Evolutionary conservation across 2,113 vertebrate species (phyloP), one percentile per base, ranked within the genome.

Genomic region (Platichthys stellatus): DNA sequence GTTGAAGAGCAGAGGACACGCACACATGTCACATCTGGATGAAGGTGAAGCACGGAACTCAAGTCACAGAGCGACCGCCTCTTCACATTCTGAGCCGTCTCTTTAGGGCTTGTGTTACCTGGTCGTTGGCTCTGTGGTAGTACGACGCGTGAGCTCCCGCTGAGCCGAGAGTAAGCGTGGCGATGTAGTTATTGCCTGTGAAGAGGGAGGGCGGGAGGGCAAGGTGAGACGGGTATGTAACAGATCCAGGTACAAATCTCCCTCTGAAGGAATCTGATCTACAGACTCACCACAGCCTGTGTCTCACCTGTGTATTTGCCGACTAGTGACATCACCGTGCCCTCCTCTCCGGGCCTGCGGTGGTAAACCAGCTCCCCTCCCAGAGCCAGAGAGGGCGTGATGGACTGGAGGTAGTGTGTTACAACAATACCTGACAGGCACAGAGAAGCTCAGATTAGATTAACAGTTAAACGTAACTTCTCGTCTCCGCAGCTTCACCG

Each of bases 291-390:
- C 15, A 5, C 1, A 11, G 31, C 5, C 0, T 10, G 47, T 0
- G 11, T 40, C 70, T 75, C 63, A 94, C 95, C 95, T 89, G 95
- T 95, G 72, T 97, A 97, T 68, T 95, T 94, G 78, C 96, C 96
- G 0, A 96, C 96, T 5, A 96, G 72, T 4, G 96, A 96, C 91
- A 95, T 91, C 18, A 96, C 95, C 0, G 95, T 80, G 47, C 95
- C 96, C 61, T 97, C 95, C 82, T 97, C 96, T 20, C 96, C 96
- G 0, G 96, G 95, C 58, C 96, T 87, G 62, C 94, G 93, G 80
- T 97, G 96, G 81, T 96, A 97, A 56, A 97, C 96, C 53, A 97
- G 89, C 88, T 97, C 96, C 67, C 95, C 96, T 2, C 96, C 96
- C 72, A 97, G 87, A 18, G 96, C 96, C 90, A 97, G 89, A 24